Evolutionary conservation across 2,113 vertebrate genomes (phyloP).

Genomic region (Willisornis vidua): DNA sequence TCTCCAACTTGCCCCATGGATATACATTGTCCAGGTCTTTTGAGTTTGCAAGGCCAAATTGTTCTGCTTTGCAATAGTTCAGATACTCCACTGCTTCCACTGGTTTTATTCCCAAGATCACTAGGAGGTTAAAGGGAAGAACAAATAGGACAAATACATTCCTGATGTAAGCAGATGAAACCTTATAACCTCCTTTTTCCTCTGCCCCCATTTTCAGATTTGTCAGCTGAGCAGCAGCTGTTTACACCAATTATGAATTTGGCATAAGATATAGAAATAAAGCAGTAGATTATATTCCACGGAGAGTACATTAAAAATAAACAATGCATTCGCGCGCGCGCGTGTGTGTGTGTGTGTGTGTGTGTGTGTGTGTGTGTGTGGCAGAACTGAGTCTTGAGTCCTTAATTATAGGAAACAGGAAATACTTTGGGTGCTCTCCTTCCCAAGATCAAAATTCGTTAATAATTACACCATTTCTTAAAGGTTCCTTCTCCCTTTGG

Average conservation of each 20-base stretch:
- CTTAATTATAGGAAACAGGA: slow-evolving; percentile 71
- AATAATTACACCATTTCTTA: slow-evolving; percentile 61
- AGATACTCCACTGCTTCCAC: neutral
- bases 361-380: neutral
- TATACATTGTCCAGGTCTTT: neutral
- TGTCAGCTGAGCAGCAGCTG: slow-evolving; percentile 44
- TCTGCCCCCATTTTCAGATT: slow-evolving; percentile 10
- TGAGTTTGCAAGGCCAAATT: neutral
- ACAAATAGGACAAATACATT: slow-evolving; percentile 30
- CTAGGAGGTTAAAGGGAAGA: neutral
- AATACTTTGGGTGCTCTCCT: slow-evolving; percentile 56
- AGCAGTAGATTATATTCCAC: slow-evolving; percentile 19
- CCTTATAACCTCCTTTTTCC: slow-evolving; percentile 34
- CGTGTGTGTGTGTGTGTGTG: neutral
- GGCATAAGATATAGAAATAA: slow-evolving; percentile 57
- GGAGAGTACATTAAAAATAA: slow-evolving; percentile 63
- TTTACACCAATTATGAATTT: slow-evolving; percentile 58
- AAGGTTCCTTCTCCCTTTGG: slow-evolving; percentile 36
- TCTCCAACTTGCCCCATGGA: neutral
- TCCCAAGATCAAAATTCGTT: slow-evolving; percentile 55
- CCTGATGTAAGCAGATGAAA: slow-evolving; percentile 47
- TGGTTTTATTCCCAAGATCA: neutral
- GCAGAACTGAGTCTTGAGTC: slow-evolving; percentile 25
- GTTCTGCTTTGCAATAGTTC: neutral
- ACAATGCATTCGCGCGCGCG: neutral